These are phyloP conservation scores for Calameuta idolon DNA, from an alignment of 2,888 invertebrate genomes.

Conservation along the genomic window DNA sequence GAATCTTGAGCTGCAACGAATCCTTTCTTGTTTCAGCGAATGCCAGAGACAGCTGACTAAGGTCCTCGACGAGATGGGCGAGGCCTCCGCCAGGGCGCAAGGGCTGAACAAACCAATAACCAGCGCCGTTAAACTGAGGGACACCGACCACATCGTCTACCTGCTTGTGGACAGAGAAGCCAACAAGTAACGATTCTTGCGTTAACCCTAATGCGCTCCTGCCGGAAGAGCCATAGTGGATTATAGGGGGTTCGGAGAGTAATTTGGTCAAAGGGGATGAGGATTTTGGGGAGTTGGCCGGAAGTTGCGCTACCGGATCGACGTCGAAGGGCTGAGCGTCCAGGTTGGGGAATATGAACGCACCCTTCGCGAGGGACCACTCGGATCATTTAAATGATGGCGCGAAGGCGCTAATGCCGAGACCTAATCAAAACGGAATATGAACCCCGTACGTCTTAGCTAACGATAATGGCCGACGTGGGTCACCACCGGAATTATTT, in stretches of 20 bases:
- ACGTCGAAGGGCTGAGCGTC: neutral
- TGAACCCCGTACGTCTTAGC: neutral
- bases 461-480: neutral
- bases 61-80: slow-evolving; percentile 78
- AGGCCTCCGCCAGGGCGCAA: slow-evolving; percentile 80
- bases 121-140: slow-evolving; percentile 75
- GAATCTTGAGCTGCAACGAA: neutral
- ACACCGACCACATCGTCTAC: slow-evolving; percentile 71
- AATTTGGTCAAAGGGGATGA: neutral
- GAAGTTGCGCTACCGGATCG: neutral
- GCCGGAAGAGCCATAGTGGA: neutral
- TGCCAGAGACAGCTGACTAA: slow-evolving; percentile 72
- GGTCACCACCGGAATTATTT: neutral
- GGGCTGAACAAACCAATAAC: slow-evolving; percentile 81
- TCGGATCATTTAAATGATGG: neutral
- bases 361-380: neutral
- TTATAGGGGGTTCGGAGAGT: neutral
- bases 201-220: neutral
- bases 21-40: slow-evolving; percentile 68
- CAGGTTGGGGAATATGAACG: neutral
- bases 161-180: slow-evolving; percentile 70
- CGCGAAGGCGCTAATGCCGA: no score
- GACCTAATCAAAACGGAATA: neutral
- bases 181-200: slow-evolving; percentile 69
- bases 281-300: neutral